Percentiles rank a stretch among this genome's conserved stretches.
Conservation (phyloP, 53 echinoderm and acorn worm species). For the Apostichopus leukothele region DNA sequence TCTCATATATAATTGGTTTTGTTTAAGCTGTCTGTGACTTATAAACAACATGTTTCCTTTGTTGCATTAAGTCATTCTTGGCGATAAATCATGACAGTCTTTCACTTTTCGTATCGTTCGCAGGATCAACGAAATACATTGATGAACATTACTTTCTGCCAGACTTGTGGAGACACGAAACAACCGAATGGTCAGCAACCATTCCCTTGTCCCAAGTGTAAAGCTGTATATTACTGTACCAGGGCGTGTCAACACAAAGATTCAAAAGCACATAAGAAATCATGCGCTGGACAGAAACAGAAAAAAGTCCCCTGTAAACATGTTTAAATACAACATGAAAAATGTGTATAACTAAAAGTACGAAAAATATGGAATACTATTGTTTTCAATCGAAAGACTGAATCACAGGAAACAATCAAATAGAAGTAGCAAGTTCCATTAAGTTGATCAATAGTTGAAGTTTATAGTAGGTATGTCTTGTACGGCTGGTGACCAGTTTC, state of each 20-base stretch:
- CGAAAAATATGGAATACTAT: too few relatives aligned
- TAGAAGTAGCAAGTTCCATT: too few relatives aligned
- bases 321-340: background rate
- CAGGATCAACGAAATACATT: background rate
- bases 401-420: too few relatives aligned
- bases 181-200: slow-evolving; percentile 44
- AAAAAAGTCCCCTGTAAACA: slow-evolving; percentile 25
- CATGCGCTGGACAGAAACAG: slow-evolving; percentile 18
- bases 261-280: slow-evolving; percentile 24
- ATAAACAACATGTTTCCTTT: too few relatives aligned
- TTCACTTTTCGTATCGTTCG: background rate
- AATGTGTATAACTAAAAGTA: too few relatives aligned
- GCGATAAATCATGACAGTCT: background rate
- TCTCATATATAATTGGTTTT: too few relatives aligned
- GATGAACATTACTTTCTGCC: slow-evolving; percentile 20
- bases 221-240: slow-evolving; percentile 36
- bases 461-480: too few relatives aligned
- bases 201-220: slow-evolving; percentile 39
- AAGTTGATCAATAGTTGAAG: too few relatives aligned
- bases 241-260: slow-evolving; percentile 36
- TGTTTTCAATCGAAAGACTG: too few relatives aligned
- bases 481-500: too few relatives aligned
- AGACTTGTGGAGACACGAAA: slow-evolving; percentile 35
- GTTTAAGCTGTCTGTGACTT: too few relatives aligned
- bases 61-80: too few relatives aligned